Percentiles rank a stretch among this genome's conserved stretches.
Evolutionary conservation across 2,113 vertebrate genomes (phyloP).

Genomic region (Spea bombifrons): DNA sequence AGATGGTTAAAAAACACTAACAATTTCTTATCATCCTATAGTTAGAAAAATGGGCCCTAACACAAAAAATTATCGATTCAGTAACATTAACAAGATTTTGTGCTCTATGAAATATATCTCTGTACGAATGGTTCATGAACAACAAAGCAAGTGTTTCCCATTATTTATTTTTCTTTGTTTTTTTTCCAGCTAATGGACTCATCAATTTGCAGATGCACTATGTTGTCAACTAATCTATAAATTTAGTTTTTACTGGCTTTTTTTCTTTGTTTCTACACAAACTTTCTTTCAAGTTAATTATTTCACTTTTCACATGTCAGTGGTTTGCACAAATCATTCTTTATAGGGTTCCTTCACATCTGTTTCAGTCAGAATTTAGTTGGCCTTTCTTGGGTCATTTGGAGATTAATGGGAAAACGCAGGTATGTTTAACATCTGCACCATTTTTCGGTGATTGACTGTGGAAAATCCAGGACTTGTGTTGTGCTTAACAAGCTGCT

Average conservation of each 20-base stretch:
- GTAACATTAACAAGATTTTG: too few species aligned
- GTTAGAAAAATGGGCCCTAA: too few species aligned
- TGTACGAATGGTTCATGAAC: too few species aligned
- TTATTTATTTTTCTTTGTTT: not conserved
- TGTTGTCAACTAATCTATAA: conserved; percentile 5
- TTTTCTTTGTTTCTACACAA: not conserved
- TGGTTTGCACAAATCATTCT: conserved; percentile 14
- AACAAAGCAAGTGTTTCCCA: too few species aligned
- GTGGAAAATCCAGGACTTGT: not conserved
- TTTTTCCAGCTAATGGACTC: not conserved
- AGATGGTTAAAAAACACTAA: too few species aligned
- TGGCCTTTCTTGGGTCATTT: conserved; percentile 15
- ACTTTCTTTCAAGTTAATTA: conserved; percentile 14
- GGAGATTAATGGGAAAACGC: not conserved
- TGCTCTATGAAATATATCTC: too few species aligned
- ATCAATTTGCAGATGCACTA: conserved; percentile 1
- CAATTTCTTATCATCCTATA: too few species aligned
- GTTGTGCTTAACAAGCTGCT: not conserved
- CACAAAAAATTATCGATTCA: too few species aligned
- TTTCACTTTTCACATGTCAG: conserved; percentile 20
- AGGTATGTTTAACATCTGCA: conserved; percentile 8
- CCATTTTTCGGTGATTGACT: not conserved
- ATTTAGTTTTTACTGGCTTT: not conserved
- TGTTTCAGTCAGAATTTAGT: conserved; percentile 10
- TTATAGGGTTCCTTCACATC: conserved; percentile 26